phyloP scores from a whole-genome alignment of 2,888 invertebrate genomes.

The Phengaris alcon region DNA sequence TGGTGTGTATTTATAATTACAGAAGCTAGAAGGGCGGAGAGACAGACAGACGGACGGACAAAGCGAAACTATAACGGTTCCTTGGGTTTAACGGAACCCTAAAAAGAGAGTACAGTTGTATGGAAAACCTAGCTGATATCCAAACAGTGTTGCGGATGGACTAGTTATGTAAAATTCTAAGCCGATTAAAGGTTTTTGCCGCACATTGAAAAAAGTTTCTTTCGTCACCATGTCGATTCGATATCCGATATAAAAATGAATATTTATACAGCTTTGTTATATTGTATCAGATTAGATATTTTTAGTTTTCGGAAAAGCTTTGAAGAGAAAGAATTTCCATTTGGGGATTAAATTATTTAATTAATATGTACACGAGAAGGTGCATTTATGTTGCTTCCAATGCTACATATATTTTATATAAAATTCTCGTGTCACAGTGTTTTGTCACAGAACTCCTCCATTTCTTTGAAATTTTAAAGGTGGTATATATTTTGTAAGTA shows the following conservation, averaged over 20 bases:
- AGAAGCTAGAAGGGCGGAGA: no score
- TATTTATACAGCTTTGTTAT: constrained; percentile 5
- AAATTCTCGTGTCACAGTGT: no score
- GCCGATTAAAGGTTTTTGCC: constrained; percentile 24
- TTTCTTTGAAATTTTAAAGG: no score
- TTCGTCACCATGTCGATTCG: background rate
- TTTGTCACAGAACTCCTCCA: no score
- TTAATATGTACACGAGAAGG: no score
- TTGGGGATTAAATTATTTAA: background rate
- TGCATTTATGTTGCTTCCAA: no score
- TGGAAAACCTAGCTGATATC: constrained; percentile 9
- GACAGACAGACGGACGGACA: no score
- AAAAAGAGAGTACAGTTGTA: background rate
- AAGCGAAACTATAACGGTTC: no score
- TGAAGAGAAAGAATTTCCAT: background rate
- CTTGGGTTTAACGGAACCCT: no score
- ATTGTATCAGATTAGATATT: constrained; percentile 7
- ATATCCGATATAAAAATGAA: constrained; percentile 22
- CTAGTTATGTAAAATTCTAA: constrained; percentile 27
- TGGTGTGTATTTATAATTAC: no score
- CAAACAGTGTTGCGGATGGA: constrained; percentile 19
- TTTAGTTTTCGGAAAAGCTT: background rate
- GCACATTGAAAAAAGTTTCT: constrained; percentile 17
- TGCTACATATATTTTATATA: no score
- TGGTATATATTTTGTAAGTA: no score